Conservation (phyloP, 2,113 vertebrate genomes). For the Rhadina sibilatrix region DNA sequence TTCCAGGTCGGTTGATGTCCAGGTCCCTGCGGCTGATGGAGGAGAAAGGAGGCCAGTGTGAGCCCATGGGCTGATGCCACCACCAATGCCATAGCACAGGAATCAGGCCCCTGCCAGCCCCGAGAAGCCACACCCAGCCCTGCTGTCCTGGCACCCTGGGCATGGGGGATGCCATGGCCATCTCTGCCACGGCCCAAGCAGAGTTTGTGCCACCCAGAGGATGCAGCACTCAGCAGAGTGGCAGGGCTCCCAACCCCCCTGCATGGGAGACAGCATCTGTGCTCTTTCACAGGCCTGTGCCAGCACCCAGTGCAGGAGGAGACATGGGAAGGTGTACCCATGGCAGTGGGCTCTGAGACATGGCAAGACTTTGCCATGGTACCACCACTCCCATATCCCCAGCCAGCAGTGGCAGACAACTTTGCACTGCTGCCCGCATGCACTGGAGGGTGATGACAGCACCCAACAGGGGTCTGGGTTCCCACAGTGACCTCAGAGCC, state of each 20-base stretch:
- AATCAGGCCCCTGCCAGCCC: neutral
- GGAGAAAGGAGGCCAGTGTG: neutral
- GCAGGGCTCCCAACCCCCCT: neutral
- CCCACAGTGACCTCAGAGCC: neutral
- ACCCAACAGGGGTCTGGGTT: neutral
- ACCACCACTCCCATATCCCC: neutral
- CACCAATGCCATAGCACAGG: neutral
- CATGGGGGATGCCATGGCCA: neutral
- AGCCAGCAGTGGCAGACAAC: neutral
- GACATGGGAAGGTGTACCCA: accelerated
- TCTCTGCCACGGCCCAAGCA: neutral
- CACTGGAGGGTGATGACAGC: neutral
- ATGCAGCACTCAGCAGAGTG: neutral
- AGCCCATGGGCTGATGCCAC: neutral
- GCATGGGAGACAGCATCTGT: neutral
- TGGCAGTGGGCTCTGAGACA: neutral
- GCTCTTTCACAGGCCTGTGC: neutral
- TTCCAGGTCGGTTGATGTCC: slow-evolving; percentile 93
- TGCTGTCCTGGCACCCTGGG: accelerated
- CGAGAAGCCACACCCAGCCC: neutral
- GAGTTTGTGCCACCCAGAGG: accelerated
- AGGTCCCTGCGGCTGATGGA: slow-evolving; percentile 87
- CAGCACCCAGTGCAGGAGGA: neutral
- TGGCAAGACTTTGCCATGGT: neutral
- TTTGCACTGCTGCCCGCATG: neutral